Percentiles rank a stretch among this genome's conserved stretches.
These are phyloP conservation scores for Euphydryas editha DNA, from an alignment of 2,888 invertebrate genomes.

Conservation along the genomic window DNA sequence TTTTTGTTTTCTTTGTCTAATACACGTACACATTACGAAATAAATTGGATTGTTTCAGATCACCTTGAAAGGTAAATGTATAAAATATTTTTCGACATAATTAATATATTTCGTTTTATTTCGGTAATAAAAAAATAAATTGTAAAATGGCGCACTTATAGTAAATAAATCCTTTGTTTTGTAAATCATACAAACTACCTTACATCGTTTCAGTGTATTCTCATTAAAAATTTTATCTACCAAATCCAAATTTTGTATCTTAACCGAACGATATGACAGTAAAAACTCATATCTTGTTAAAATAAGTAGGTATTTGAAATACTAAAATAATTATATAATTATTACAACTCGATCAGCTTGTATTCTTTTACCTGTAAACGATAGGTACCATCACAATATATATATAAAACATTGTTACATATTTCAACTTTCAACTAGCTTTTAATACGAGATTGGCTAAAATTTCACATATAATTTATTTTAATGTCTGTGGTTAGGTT, in stretches of 20 bases:
- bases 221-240: background rate
- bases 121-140: background rate
- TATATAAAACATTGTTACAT: background rate
- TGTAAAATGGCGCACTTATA: background rate
- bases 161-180: background rate
- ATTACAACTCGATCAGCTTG: too few relatives aligned
- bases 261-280: too few relatives aligned
- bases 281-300: too few relatives aligned
- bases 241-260: background rate
- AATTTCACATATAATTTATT: too few relatives aligned
- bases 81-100: background rate
- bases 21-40: background rate
- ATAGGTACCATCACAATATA: too few relatives aligned
- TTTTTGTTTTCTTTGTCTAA: background rate
- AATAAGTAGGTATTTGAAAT: too few relatives aligned
- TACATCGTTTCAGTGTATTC: background rate
- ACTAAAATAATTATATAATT: too few relatives aligned
- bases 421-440: background rate
- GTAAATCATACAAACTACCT: background rate
- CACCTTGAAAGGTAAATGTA: background rate
- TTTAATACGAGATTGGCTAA: background rate
- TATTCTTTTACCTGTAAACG: too few relatives aligned
- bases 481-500: background rate
- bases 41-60: background rate
- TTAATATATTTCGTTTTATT: background rate